Evolutionary conservation across 1,140 invertebrate species (phyloP), one percentile per base, ranked within the genome.

Genomic region (Cheumatopsyche charites): DNA sequence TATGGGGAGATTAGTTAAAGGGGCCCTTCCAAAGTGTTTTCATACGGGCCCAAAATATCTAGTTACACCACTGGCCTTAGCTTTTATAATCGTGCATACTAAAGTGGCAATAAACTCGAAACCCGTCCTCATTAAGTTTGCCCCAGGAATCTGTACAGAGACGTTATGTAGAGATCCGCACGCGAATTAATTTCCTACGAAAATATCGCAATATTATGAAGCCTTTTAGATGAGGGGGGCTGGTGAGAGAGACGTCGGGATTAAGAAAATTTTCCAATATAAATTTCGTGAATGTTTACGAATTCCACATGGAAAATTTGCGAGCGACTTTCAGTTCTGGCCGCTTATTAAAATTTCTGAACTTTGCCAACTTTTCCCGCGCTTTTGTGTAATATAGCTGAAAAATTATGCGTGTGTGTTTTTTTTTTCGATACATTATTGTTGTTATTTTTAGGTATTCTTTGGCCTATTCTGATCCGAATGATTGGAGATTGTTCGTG

Each of bases 401-500:
- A 3, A 36, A 9, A 9, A 36, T 36, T 4, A 4, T 9, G 29
- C 9, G 29, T 9, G 29, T 49, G 19, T 15, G 5, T 49, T 49
- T 49, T 49, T 13, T 3, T 49, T 49, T 49, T 3, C 13, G 47
- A n/a, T 15, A 5, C 5, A 5, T 49, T 4, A 49, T 5, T 4
- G 47, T 21, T 21, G 47, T 13, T 58, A 2, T 63, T 21, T 72
- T 70, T 13, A 76, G 74, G 65, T 92, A 91, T 76, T 89, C 90
- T 11, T 80, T 92, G 45, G 88, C 89, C 62, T 90, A 88, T 78
- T 87, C 90, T 80, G 87, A 88, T 69, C 91, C 90, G 9, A 92
- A 93, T 80, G 88, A 93, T 78, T 93, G 92, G 92, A 87, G 89
- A 75, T 80, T 93, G 73, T 85, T 89, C 71, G 87, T 93, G 42